Conservation (phyloP, 2,797 vertebrate species). For the Anolis apletophallus region DNA sequence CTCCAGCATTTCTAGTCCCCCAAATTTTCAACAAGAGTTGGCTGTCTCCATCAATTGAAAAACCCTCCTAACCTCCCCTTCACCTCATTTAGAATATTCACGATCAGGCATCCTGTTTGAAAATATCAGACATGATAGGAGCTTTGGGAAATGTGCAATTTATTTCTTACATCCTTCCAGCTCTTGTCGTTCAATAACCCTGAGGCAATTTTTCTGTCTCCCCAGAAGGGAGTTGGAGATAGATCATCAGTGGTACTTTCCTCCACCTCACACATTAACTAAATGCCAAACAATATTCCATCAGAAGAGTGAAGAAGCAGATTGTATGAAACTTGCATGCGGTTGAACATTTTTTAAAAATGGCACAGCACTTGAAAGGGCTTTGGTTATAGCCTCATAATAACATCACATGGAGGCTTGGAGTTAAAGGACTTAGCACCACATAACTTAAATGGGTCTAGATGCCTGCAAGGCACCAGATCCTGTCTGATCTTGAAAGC, state of each 20-base stretch:
- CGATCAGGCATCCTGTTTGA: conserved; percentile 54
- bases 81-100: conserved; percentile 48
- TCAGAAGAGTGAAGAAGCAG: conserved; percentile 39
- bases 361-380: conserved; percentile 56
- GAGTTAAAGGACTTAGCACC: conserved; percentile 60
- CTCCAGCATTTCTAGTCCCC: background rate
- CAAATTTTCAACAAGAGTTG: background rate
- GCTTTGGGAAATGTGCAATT: conserved; percentile 59
- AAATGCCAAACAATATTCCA: conserved; percentile 56
- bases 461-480: too few relatives aligned
- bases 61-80: background rate
- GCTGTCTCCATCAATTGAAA: background rate
- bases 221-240: conserved; percentile 56
- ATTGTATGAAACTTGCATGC: conserved; percentile 60
- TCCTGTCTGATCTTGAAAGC: too few relatives aligned
- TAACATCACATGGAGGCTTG: conserved; percentile 57
- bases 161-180: conserved; percentile 52
- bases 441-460: conserved; percentile 36
- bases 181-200: conserved; percentile 49
- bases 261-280: conserved; percentile 48
- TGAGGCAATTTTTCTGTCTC: conserved; percentile 54
- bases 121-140: conserved; percentile 64
- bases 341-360: conserved; percentile 49
- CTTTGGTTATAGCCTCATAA: conserved; percentile 47
- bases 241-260: conserved; percentile 23